Percentiles rank a stretch among this genome's conserved stretches.
These are phyloP conservation scores for Enchytraeus crypticus DNA, from an alignment of 2,888 invertebrate species.

Conservation along the genomic window DNA sequence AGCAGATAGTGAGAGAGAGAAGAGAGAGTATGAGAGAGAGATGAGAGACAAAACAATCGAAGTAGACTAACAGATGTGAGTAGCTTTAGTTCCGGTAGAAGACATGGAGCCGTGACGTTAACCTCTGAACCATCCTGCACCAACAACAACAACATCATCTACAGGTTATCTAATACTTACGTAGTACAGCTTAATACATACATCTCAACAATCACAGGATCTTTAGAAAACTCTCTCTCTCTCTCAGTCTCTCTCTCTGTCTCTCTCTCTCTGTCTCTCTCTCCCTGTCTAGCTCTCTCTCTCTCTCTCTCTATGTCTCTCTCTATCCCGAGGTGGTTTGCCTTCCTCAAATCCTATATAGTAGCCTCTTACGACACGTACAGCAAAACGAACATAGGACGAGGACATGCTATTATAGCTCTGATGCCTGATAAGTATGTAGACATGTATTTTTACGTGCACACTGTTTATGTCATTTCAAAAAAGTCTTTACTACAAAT, in stretches of 20 bases:
- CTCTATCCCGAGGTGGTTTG: no score
- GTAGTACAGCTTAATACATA: not conserved
- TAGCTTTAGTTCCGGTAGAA: conserved; percentile 12
- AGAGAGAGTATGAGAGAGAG: no score
- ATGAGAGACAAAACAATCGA: no score
- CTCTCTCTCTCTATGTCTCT: no score
- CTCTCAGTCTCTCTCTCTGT: no score
- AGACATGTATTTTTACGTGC: no score
- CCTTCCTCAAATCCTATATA: no score
- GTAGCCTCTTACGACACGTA: no score
- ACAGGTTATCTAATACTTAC: not conserved
- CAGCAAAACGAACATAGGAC: not conserved
- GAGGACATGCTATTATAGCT: not conserved
- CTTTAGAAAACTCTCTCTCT: no score
- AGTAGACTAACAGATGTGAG: conserved; percentile 4
- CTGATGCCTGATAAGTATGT: not conserved
- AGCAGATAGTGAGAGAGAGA: no score
- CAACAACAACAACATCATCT: not conserved
- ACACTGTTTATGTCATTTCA: not conserved
- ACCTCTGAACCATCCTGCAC: not conserved
- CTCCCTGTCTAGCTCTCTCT: no score
- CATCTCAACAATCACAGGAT: not conserved
- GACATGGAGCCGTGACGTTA: conserved; percentile 11
- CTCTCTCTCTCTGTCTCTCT: no score
- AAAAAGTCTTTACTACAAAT: not conserved